These are phyloP conservation scores for Acarapis woodi DNA, from an alignment of 1,140 invertebrate genomes.

Conservation along the genomic window DNA sequence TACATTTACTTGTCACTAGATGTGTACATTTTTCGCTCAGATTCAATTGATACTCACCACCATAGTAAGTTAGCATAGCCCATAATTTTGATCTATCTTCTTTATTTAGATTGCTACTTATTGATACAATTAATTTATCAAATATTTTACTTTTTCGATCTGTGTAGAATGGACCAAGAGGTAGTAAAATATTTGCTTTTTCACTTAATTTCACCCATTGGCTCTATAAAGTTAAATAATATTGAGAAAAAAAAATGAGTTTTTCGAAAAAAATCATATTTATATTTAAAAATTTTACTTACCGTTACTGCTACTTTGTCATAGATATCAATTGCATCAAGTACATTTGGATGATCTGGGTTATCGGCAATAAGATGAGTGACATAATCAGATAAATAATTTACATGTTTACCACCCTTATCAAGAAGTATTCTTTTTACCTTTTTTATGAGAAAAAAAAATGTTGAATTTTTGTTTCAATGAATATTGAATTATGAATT, in stretches of 20 bases:
- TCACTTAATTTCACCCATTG: constrained; percentile 45
- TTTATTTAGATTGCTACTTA: no score
- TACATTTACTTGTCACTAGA: constrained; percentile 35
- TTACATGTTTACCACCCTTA: constrained; percentile 47
- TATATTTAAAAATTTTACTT: constrained; percentile 13
- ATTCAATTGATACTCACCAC: constrained; percentile 35
- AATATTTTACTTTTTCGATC: neutral
- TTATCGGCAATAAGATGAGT: constrained; percentile 62
- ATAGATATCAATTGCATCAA: constrained; percentile 59
- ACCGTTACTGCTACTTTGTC: constrained; percentile 57
- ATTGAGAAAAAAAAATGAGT: constrained; percentile 7
- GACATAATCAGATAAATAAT: constrained; percentile 55
- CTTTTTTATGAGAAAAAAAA: constrained; percentile 19
- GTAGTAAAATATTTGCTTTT: constrained; percentile 29
- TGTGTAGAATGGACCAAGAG: constrained; percentile 22
- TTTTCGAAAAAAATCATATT: no score
- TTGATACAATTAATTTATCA: no score
- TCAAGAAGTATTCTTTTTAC: constrained; percentile 38
- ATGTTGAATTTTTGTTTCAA: neutral
- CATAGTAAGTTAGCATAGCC: constrained; percentile 45
- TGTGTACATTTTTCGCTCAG: constrained; percentile 42
- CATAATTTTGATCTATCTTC: constrained; percentile 40
- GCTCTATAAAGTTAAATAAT: constrained; percentile 18
- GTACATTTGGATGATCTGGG: constrained; percentile 40
- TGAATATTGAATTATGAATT: neutral